These are phyloP conservation scores for Oreochromis mossambicus DNA, from an alignment of 2,797 vertebrate species.

Conservation along the genomic window DNA sequence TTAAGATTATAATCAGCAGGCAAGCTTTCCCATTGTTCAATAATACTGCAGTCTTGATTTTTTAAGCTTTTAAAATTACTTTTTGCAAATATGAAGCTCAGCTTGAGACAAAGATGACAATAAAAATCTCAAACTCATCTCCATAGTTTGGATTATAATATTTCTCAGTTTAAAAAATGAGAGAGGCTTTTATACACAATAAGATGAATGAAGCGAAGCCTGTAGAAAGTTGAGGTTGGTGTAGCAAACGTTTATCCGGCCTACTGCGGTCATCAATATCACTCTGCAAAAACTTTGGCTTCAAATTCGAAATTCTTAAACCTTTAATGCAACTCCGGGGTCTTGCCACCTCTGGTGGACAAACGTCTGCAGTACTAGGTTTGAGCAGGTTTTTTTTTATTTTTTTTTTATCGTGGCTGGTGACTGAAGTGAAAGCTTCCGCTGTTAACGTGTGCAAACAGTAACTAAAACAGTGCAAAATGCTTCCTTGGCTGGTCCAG, in stretches of 20 bases:
- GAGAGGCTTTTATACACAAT: background rate
- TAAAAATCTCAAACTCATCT: background rate
- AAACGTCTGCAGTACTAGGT: background rate
- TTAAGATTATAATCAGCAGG: background rate
- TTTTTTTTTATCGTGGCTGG: background rate
- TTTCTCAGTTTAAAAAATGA: background rate
- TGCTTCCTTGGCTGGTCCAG: background rate
- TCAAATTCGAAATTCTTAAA: background rate
- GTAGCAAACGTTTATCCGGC: background rate
- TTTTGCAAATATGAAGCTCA: background rate
- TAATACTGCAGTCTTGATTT: background rate
- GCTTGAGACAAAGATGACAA: background rate
- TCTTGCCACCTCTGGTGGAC: slow-evolving; percentile 37
- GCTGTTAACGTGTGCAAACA: background rate
- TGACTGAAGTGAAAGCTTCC: background rate
- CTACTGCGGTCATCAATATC: background rate
- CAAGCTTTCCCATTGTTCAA: background rate
- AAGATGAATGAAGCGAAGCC: background rate
- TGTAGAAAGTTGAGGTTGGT: background rate
- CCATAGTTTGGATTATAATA: background rate
- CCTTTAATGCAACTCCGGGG: background rate
- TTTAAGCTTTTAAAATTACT: background rate
- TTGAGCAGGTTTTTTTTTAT: background rate
- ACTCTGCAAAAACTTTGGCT: background rate
- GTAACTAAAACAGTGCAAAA: background rate